Evolutionary conservation across 2,888 invertebrate genomes (phyloP).

Genomic region (Machimus atricapillus): DNA sequence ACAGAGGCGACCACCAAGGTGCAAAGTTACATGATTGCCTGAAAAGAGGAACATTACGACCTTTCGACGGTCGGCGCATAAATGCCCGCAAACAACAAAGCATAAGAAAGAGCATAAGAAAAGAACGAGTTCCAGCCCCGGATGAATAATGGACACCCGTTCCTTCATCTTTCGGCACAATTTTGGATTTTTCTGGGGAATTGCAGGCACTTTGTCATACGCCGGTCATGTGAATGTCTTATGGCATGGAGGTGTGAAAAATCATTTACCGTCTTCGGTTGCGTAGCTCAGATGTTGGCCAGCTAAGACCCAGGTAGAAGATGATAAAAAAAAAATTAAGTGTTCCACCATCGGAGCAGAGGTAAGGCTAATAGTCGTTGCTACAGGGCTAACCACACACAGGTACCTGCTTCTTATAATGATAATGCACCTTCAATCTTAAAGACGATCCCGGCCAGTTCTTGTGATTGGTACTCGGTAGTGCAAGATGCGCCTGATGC

Average conservation of each 20-base stretch:
- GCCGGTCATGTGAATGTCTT: conserved; percentile 14
- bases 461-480: background rate
- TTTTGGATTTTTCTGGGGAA: conserved; percentile 11
- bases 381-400: conserved; percentile 20
- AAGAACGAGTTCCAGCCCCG: background rate
- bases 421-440: background rate
- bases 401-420: background rate
- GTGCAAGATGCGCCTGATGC: background rate
- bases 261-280: conserved; percentile 3
- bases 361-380: conserved; percentile 1
- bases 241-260: conserved; percentile 28
- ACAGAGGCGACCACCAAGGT: conserved; percentile 17
- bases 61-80: background rate
- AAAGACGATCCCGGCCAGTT: background rate
- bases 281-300: background rate
- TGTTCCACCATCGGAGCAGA: background rate
- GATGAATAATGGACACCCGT: background rate
- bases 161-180: conserved; percentile 21
- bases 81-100: background rate
- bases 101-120: background rate
- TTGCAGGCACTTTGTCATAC: conserved; percentile 8
- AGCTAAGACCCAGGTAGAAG: background rate
- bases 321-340: background rate
- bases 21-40: conserved; percentile 12
- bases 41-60: background rate